These are phyloP conservation scores for Antedon bifida DNA, from an alignment of 35 echinoderm and acorn worm species.

Conservation along the genomic window DNA sequence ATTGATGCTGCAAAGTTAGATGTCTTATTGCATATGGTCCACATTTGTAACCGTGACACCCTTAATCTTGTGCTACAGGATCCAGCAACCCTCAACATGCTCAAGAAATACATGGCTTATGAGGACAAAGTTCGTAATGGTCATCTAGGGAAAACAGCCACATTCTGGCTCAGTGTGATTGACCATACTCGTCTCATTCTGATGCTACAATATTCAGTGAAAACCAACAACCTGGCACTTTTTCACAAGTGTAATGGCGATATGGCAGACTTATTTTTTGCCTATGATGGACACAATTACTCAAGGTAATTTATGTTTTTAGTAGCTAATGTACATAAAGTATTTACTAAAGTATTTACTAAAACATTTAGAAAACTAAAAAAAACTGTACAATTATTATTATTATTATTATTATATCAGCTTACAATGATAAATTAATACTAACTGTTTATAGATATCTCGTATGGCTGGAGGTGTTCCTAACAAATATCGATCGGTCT, in stretches of 20 bases:
- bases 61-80: constrained; percentile 27
- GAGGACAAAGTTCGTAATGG: constrained; percentile 39
- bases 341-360: background rate
- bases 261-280: constrained; percentile 52
- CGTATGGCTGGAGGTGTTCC: constrained; percentile 19
- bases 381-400: background rate
- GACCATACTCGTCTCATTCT: constrained; percentile 35
- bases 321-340: background rate
- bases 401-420: background rate
- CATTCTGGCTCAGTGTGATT: constrained; percentile 50
- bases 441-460: no score
- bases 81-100: constrained; percentile 2
- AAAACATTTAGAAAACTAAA: background rate
- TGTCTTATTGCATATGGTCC: constrained; percentile 8
- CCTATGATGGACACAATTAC: constrained; percentile 40
- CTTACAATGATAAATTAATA: no score
- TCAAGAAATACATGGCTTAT: constrained; percentile 7
- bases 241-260: constrained; percentile 15
- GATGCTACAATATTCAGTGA: constrained; percentile 34
- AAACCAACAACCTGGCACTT: constrained; percentile 40
- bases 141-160: constrained; percentile 30
- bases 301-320: constrained; percentile 14
- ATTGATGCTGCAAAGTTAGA: background rate
- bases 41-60: constrained; percentile 22
- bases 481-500: constrained; percentile 25